phyloP scores from a whole-genome alignment of 2,113 vertebrate genomes.

The Cnemophilus loriae region DNA sequence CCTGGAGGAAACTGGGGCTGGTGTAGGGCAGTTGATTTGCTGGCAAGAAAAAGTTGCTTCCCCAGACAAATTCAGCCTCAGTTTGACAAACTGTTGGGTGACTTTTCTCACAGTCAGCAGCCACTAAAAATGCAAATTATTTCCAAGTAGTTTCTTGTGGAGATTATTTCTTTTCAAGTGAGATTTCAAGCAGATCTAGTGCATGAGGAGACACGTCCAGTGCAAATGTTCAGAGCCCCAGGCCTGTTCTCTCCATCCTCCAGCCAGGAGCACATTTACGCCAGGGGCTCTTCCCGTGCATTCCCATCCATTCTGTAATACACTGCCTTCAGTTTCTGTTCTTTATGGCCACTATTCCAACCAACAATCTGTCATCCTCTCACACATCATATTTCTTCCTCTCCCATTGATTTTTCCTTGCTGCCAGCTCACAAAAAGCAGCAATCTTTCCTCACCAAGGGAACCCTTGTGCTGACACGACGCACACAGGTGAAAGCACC shows the following conservation, averaged over 20 bases:
- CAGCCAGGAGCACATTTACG: not conserved
- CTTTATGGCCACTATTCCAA: not conserved
- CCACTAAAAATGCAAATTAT: not conserved
- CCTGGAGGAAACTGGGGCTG: not conserved
- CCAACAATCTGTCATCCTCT: not conserved
- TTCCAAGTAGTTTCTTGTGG: not conserved
- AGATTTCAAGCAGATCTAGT: not conserved
- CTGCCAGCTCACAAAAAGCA: not conserved
- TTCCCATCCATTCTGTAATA: not conserved
- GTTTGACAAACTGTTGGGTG: not conserved
- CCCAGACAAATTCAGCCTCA: not conserved
- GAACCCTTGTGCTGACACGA: too few relatives aligned
- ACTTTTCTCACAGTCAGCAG: not conserved
- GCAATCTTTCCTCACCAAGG: not conserved
- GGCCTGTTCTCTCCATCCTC: not conserved
- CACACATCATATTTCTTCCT: not conserved
- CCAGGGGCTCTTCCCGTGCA: fast-evolving
- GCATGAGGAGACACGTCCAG: not conserved
- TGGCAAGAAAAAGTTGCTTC: not conserved
- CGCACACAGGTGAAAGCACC: not conserved
- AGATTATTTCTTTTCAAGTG: not conserved
- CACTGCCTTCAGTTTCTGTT: not conserved
- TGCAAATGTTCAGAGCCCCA: not conserved
- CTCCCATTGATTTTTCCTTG: not conserved
- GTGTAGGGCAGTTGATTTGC: fast-evolving